A percentile compares a stretch with the other conserved stretches of the same genome.
Evolutionary conservation across 2,797 vertebrate genomes (phyloP).

Genomic region (Pteronotus mesoamericanus): DNA sequence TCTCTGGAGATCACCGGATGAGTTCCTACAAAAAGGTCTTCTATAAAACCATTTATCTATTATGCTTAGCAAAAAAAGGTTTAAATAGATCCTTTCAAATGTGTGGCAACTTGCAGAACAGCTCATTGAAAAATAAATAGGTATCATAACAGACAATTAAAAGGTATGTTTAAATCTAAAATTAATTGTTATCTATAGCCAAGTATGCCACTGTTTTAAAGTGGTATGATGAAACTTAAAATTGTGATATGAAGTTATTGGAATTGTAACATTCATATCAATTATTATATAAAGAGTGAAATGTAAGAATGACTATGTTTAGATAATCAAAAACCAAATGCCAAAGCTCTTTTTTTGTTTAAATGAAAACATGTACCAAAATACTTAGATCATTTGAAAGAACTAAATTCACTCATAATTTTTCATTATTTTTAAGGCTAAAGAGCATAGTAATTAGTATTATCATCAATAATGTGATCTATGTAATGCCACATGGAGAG

Average conservation of each 20-base stretch:
- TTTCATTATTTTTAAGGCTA: conserved; percentile 36
- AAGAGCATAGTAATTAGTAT: conserved; percentile 44
- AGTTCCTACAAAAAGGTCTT: conserved; percentile 14
- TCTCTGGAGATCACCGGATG: conserved; percentile 19
- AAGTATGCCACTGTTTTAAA: conserved; percentile 58
- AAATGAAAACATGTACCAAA: conserved; percentile 44
- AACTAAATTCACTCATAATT: conserved; percentile 21
- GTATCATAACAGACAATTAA: conserved; percentile 26
- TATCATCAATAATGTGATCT: conserved; percentile 49
- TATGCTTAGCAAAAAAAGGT: background rate
- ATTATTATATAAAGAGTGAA: conserved; percentile 33
- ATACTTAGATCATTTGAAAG: conserved; percentile 33
- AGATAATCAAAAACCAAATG: conserved; percentile 51
- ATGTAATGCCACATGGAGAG: conserved; percentile 35
- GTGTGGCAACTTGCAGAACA: conserved; percentile 41
- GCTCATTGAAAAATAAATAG: conserved; percentile 44
- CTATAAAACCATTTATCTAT: background rate
- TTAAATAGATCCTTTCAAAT: background rate
- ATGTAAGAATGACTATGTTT: conserved; percentile 20
- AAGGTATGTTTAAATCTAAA: conserved; percentile 50
- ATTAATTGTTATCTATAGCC: conserved; percentile 37
- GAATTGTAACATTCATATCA: conserved; percentile 24
- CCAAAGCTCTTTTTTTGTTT: conserved; percentile 52
- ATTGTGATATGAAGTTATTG: conserved; percentile 18
- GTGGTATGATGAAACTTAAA: conserved; percentile 44